phyloP scores from a whole-genome alignment of 2,113 vertebrate species.

The Aplodontia rufa region DNA sequence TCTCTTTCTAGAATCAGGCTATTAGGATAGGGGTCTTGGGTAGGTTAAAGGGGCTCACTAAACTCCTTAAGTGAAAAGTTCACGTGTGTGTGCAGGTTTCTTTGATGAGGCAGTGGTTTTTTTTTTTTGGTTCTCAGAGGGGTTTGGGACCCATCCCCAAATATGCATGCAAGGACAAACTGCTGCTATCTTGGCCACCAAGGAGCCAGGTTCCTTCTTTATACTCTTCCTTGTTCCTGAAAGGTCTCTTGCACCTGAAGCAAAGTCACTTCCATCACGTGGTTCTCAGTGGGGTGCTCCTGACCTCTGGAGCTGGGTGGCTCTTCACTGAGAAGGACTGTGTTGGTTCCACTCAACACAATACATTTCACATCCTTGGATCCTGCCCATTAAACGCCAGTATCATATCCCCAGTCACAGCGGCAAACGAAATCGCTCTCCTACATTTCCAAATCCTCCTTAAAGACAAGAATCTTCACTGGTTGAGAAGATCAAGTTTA shows the following conservation, averaged over 20 bases:
- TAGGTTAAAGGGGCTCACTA: not conserved
- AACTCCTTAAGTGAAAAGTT: conserved; percentile 5
- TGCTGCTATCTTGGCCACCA: not conserved
- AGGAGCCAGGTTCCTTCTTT: not conserved
- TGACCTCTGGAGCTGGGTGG: not conserved
- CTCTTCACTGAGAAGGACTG: not conserved
- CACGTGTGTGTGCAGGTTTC: not conserved
- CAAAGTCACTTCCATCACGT: not conserved
- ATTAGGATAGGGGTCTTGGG: not conserved
- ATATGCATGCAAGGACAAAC: not conserved
- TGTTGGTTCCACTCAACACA: not conserved
- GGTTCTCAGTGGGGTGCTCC: not conserved
- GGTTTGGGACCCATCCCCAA: not conserved
- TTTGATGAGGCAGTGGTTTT: not conserved
- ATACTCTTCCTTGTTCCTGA: not conserved
- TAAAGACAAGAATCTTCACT: not conserved
- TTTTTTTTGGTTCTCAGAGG: not conserved
- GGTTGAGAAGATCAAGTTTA: not conserved
- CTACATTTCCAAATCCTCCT: not conserved
- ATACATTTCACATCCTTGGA: not conserved
- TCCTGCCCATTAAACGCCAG: not conserved
- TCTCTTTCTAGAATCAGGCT: not conserved
- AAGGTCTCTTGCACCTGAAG: not conserved
- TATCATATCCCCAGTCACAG: not conserved
- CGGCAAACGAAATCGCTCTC: not conserved